Base-by-base conservation (phyloP, 2,113 vertebrate genomes). In the Spizaetus ornatus region DNA sequence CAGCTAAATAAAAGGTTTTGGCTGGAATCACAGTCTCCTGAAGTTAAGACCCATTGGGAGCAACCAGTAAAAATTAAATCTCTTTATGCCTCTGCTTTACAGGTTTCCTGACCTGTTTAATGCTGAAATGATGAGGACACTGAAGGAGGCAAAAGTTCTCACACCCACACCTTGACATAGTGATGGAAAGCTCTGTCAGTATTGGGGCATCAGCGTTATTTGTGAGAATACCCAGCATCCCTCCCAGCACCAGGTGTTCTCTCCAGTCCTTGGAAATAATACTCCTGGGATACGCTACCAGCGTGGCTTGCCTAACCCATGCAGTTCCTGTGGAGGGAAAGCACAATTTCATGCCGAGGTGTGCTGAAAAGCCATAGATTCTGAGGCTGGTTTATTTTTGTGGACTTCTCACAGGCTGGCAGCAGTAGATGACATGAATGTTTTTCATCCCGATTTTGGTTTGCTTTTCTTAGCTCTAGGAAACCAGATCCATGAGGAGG, bases 131-230 rank as follows among this genome's bases (percentile, higher is more conserved):
- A 52, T 58, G 62, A 91, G 7, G 29, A 38, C 25, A 13, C 36
- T 48, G 32, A 71, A 87, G 31, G 31, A 87, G 45, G 27, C 43
- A 48, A 5, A 87, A 65, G 11, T 87, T 67, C 50, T 83, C 13
- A 15, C 8, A 52, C 11, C 5, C 6, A 3, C 4, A 26, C 45
- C 26, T 65, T 67, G 8, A 67, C 27, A 36, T 3, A 62, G 21
- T 0, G 0, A 23, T 48, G 38, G 59, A 69, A 74, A 84, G 9
- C 8, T 83, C 43, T 67, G n/a, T 56, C n/a, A 22, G 3, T 36
- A 25, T 7, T 65, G 9, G 7, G 10, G 22, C 10, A 69, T 42
- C 40, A 47, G 21, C 13, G 56, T 27, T 25, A 43, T 42, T 31
- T 90, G 25, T 59, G 16, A 66, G 23, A 36, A 45, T 67, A 89